These are phyloP conservation scores for Diceros bicornis DNA, from an alignment of 2,797 vertebrate species.

Conservation along the genomic window DNA sequence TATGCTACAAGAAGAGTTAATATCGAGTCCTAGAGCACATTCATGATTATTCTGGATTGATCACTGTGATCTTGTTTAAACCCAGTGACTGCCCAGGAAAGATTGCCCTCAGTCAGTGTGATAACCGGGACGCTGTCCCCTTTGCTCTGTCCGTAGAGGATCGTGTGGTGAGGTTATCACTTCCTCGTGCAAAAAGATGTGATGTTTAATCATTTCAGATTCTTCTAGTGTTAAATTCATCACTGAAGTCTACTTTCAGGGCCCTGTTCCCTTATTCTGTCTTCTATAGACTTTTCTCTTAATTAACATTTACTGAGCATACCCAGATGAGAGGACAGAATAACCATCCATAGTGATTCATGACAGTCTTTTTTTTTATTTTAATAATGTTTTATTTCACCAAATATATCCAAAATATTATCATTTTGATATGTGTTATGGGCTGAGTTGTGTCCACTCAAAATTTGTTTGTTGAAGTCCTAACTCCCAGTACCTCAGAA, in stretches of 20 bases:
- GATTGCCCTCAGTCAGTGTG: neutral
- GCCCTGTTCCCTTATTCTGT: neutral
- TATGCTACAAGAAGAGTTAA: neutral
- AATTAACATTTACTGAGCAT: neutral
- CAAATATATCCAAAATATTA: neutral
- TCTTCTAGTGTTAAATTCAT: neutral
- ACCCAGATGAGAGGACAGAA: neutral
- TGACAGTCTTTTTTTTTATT: neutral
- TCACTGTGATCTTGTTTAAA: neutral
- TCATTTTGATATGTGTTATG: neutral
- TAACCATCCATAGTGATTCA: neutral
- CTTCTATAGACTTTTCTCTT: constrained; percentile 1
- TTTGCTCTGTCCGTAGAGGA: neutral
- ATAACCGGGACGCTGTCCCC: too few species aligned
- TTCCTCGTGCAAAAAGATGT: neutral
- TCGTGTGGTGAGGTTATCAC: neutral
- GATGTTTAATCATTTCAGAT: neutral
- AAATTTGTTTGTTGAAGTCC: neutral
- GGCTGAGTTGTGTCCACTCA: neutral
- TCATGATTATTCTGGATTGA: neutral
- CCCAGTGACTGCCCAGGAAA: neutral
- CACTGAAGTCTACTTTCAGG: neutral
- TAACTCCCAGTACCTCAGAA: neutral
- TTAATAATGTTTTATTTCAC: neutral
- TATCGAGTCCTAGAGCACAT: neutral